Percentiles rank a stretch among this genome's conserved stretches.
phyloP scores from a whole-genome alignment of 2,888 invertebrate genomes.

The Harpalus rubripes region DNA sequence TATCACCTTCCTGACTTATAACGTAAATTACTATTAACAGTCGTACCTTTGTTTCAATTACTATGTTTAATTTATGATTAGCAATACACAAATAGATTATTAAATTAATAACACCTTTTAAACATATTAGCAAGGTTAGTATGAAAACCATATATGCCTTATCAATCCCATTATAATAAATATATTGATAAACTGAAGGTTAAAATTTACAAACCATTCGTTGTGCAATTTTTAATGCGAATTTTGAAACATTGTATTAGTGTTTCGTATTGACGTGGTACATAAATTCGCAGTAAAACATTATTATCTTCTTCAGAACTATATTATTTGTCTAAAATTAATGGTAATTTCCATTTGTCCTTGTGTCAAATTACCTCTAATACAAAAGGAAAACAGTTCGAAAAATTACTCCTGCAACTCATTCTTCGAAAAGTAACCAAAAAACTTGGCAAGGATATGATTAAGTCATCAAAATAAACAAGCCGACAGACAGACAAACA shows the following conservation, averaged over 20 bases:
- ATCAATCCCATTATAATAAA: background rate
- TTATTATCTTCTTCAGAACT: background rate
- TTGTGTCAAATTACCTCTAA: background rate
- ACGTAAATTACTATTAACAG: too few relatives aligned
- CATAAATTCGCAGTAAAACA: slow-evolving; percentile 21
- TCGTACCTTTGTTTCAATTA: too few relatives aligned
- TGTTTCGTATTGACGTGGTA: too few relatives aligned
- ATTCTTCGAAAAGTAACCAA: slow-evolving; percentile 15
- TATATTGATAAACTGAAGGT: background rate
- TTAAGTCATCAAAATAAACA: slow-evolving; percentile 51
- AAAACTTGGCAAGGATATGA: slow-evolving; percentile 45
- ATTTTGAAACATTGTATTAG: too few relatives aligned
- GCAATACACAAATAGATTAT: background rate
- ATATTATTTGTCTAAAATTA: slow-evolving; percentile 13
- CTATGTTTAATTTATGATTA: too few relatives aligned
- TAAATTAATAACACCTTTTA: background rate
- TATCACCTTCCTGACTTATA: too few relatives aligned
- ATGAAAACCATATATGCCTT: background rate
- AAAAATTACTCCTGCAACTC: background rate
- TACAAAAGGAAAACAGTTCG: slow-evolving; percentile 3
- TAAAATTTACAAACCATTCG: background rate
- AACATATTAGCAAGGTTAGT: background rate
- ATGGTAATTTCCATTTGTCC: slow-evolving; percentile 23
- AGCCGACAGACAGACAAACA: background rate
- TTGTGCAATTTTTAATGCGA: background rate